Evolutionary conservation across 2,888 invertebrate species (phyloP), one percentile per base, ranked within the genome.

Genomic region (Pocota personata): DNA sequence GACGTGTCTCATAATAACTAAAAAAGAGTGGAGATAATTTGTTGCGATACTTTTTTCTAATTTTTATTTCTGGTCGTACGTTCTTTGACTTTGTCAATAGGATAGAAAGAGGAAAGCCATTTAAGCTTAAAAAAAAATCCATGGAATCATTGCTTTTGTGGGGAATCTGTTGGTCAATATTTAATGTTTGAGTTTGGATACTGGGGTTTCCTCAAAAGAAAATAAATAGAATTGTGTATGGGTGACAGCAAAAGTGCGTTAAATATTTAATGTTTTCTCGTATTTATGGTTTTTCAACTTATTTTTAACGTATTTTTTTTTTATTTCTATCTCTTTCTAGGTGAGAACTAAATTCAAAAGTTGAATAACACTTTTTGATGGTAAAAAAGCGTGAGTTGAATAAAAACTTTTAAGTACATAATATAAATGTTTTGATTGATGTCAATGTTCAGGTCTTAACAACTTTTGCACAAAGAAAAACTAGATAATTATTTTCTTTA

Each of bases 11-110:
- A 48, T 48, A 35, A 24, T 48, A 19, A 69, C 55, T 46, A 71
- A 62, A 27, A 52, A 71, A 62, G 35, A 52, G 67, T 75, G 46
- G 50, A 48, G 48, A 60, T 62, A 64, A 73, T 76, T 67, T 76
- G 48, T 57, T 66, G 57, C 50, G 52, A 52, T 52, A 43, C 24
- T 21, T 16, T 52, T n/a, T 35, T n/a, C 3, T 40, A 6, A 40
- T 40, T 52, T 40, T n/a, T 19, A 3, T 37, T 21, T 48, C 6
- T 40, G 12, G 12, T 14, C 2, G 4, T 40, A 14, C 14, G 12
- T 14, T 40, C 14, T 52, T n/a, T 14, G 27, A n/a, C 40, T 14
- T 14, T 66, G 48, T 67, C 35, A 50, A 37, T 37, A 67, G 50
- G 21, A 32, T 6, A 27, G 32, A 48, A 35, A 35, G 43, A 14